A percentile compares a stretch with the other conserved stretches of the same genome.
phyloP scores from a whole-genome alignment of 2,797 vertebrate genomes.

The Lycodopsis pacificus region DNA sequence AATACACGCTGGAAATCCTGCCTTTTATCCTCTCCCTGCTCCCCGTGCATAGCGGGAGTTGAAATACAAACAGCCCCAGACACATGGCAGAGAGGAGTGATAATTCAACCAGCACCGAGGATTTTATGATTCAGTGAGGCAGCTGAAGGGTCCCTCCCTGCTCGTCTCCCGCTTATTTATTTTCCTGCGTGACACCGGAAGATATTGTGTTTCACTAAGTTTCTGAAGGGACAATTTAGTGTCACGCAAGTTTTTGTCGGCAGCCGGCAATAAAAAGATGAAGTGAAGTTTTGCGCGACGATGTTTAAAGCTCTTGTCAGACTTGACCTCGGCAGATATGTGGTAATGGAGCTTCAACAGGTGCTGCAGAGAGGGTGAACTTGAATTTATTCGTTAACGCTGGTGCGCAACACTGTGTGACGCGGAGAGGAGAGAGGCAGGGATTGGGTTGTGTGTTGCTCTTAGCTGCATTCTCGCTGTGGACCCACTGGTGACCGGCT shows the following conservation, averaged over 20 bases:
- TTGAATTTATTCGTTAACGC: conserved; percentile 67
- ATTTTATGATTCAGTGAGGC: conserved; percentile 68
- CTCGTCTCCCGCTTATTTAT: conserved; percentile 30
- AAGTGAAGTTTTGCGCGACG: conserved; percentile 53
- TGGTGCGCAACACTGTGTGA: conserved; percentile 23
- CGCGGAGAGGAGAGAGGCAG: conserved; percentile 39
- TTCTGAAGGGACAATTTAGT: conserved; percentile 47
- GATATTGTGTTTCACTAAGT: conserved; percentile 55
- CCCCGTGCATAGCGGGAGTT: conserved; percentile 53
- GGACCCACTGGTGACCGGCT: conserved; percentile 36
- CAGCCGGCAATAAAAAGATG: conserved; percentile 26
- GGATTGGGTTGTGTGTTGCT: conserved; percentile 50
- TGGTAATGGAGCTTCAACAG: conserved; percentile 68
- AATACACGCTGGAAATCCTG: conserved; percentile 65
- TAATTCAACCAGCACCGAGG: conserved; percentile 57
- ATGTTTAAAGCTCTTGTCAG: conserved; percentile 48
- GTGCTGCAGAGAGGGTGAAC: conserved; percentile 63
- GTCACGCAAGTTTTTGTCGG: conserved; percentile 26
- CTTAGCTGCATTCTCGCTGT: conserved; percentile 30
- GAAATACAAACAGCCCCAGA: conserved; percentile 56
- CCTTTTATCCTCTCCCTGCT: conserved; percentile 59
- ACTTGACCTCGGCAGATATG: conserved; percentile 62
- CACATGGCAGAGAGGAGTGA: conserved; percentile 49
- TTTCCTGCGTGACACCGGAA: conserved; percentile 26
- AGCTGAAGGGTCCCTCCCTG: conserved; percentile 43